phyloP scores from a whole-genome alignment of 2,797 vertebrate genomes.

The Mionectes olivaceus region DNA sequence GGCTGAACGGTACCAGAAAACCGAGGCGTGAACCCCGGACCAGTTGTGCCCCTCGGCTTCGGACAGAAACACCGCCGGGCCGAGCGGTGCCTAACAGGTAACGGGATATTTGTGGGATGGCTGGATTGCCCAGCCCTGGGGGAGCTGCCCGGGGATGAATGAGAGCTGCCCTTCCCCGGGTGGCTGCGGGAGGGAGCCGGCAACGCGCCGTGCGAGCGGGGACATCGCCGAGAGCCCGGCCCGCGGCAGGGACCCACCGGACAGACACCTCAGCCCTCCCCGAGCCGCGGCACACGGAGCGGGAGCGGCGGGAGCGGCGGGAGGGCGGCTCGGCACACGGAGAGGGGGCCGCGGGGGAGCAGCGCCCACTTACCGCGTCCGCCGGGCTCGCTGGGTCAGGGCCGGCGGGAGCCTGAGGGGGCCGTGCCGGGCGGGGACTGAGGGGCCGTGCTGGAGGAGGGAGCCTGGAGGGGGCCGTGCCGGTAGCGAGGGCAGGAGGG shows the following conservation, averaged over 20 bases:
- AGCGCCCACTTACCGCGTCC: not conserved
- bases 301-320: not conserved
- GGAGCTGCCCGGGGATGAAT: not conserved
- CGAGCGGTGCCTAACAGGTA: rapidly evolving
- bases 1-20: not conserved
- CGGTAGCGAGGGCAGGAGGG: too few relatives aligned
- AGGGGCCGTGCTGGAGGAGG: too few relatives aligned
- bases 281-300: not conserved
- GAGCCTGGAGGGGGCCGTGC: too few relatives aligned
- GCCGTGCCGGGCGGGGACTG: too few relatives aligned
- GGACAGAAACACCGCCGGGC: not conserved
- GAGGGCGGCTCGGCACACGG: not conserved
- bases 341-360: not conserved
- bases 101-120: rapidly evolving
- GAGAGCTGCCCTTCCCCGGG: not conserved
- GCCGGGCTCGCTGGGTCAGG: not conserved
- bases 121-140: rapidly evolving
- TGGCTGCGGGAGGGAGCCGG: too few relatives aligned
- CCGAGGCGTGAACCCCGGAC: not conserved
- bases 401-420: too few relatives aligned
- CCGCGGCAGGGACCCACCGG: not conserved
- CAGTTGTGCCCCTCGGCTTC: rapidly evolving
- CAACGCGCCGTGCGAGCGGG: too few relatives aligned
- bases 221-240: not conserved
- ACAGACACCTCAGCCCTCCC: not conserved